Conservation (phyloP, 1,140 invertebrate genomes). For the Pogonomyrmex barbatus region DNA sequence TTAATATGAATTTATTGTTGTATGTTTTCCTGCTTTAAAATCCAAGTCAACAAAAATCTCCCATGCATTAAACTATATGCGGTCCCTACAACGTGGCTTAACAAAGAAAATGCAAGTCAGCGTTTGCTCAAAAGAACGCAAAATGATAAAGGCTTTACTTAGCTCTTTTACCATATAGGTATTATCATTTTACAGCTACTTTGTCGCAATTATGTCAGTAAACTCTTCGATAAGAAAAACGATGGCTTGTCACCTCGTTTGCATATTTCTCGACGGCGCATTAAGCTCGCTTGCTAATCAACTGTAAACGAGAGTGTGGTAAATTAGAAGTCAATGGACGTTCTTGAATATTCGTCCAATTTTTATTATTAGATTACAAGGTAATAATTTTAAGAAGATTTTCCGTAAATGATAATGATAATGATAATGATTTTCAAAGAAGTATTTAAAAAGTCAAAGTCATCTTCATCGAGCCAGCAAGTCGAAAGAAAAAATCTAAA, state of each 20-base stretch:
- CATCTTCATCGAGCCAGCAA: not conserved
- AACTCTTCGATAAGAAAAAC: slow-evolving; percentile 24
- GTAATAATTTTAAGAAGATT: slow-evolving; percentile 36
- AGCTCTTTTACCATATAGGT: slow-evolving; percentile 16
- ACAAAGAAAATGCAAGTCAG: slow-evolving; percentile 58
- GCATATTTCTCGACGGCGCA: slow-evolving; percentile 24
- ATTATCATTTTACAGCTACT: slow-evolving; percentile 40
- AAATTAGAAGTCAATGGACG: slow-evolving; percentile 32
- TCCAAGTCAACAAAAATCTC: slow-evolving; percentile 33
- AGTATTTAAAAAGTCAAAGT: slow-evolving; percentile 21
- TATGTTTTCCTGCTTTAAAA: slow-evolving; percentile 22
- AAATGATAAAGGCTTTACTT: slow-evolving; percentile 47
- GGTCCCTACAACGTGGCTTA: slow-evolving; percentile 9
- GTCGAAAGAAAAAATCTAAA: slow-evolving; percentile 10
- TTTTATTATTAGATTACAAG: slow-evolving; percentile 6
- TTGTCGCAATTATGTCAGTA: slow-evolving; percentile 19
- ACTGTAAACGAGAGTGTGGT: slow-evolving; percentile 11
- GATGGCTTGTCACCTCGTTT: not conserved
- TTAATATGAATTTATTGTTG: slow-evolving; percentile 21
- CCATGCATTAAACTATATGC: slow-evolving; percentile 35
- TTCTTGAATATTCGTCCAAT: not conserved
- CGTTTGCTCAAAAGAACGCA: slow-evolving; percentile 34
- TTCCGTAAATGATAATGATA: slow-evolving; percentile 1
- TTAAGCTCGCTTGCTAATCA: slow-evolving; percentile 38
- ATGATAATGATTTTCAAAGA: slow-evolving; percentile 22